phyloP scores from a whole-genome alignment of 2,888 invertebrate species.

The Phania funesta region DNA sequence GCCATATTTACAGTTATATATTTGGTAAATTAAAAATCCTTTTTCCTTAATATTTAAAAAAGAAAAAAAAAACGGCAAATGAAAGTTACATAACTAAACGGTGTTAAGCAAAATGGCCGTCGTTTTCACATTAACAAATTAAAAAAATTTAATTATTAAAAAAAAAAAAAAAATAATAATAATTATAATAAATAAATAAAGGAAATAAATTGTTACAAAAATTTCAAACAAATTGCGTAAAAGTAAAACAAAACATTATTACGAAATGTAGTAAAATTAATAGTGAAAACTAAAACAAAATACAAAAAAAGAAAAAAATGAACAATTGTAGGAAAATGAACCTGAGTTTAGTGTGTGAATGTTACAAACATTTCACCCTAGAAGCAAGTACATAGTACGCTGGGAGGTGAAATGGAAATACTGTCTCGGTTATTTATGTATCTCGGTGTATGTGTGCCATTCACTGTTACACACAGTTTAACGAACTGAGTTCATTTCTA shows the following conservation, averaged over 20 bases:
- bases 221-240: conserved; percentile 54
- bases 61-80: conserved; percentile 9
- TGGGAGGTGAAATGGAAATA: conserved; percentile 13
- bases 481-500: conserved; percentile 81
- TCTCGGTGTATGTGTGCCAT: neutral
- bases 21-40: conserved; percentile 12
- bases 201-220: conserved; percentile 27
- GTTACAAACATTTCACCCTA: conserved; percentile 16
- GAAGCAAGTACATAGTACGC: too few species aligned
- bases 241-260: conserved; percentile 13
- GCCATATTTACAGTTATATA: conserved; percentile 25
- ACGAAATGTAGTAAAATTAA: conserved; percentile 20
- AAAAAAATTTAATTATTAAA: conserved; percentile 2
- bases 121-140: conserved; percentile 18
- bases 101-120: conserved; percentile 53
- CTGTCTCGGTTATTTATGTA: conserved; percentile 33
- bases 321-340: conserved; percentile 14
- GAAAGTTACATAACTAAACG: conserved; percentile 56
- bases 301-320: neutral
- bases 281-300: conserved; percentile 22
- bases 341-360: conserved; percentile 32
- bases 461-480: conserved; percentile 73
- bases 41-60: neutral
- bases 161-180: neutral
- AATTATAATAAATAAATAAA: neutral